phyloP scores from a whole-genome alignment of 35 echinoderm and acorn worm species.

The Strongylocentrotus purpuratus region DNA sequence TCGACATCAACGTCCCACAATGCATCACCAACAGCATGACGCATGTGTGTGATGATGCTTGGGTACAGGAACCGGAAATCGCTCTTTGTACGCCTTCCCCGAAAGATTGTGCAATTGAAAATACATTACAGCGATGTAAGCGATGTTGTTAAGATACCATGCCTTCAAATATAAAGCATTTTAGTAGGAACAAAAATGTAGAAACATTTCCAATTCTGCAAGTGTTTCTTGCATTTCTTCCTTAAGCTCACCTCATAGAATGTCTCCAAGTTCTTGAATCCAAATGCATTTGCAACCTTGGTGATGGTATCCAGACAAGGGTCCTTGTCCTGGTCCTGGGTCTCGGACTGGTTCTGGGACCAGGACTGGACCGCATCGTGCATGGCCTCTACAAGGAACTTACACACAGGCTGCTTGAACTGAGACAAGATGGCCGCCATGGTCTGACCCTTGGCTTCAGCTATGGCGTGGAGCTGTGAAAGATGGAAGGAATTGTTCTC shows the following conservation, averaged over 20 bases:
- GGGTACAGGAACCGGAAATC: too few relatives aligned
- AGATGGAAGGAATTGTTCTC: not conserved
- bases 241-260: slow-evolving; percentile 77
- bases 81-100: too few relatives aligned
- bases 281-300: slow-evolving; percentile 68
- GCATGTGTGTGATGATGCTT: too few relatives aligned
- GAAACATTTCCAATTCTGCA: too few relatives aligned
- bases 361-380: slow-evolving; percentile 61
- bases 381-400: slow-evolving; percentile 87
- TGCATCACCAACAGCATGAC: too few relatives aligned
- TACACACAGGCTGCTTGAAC: slow-evolving; percentile 91
- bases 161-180: too few relatives aligned
- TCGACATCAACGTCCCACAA: too few relatives aligned
- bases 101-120: too few relatives aligned
- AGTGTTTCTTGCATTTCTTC: not conserved
- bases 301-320: slow-evolving; percentile 58
- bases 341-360: slow-evolving; percentile 6
- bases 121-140: too few relatives aligned
- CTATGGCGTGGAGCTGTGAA: slow-evolving; percentile 79
- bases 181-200: too few relatives aligned
- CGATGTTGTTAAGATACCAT: too few relatives aligned
- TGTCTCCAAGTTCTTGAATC: slow-evolving; percentile 67
- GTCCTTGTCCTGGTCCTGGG: slow-evolving; percentile 38
- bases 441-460: slow-evolving; percentile 59
- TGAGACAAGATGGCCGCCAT: slow-evolving; percentile 68